Base-by-base conservation (phyloP, 2,888 invertebrate species). In the Drosophila gaucha region DNA sequence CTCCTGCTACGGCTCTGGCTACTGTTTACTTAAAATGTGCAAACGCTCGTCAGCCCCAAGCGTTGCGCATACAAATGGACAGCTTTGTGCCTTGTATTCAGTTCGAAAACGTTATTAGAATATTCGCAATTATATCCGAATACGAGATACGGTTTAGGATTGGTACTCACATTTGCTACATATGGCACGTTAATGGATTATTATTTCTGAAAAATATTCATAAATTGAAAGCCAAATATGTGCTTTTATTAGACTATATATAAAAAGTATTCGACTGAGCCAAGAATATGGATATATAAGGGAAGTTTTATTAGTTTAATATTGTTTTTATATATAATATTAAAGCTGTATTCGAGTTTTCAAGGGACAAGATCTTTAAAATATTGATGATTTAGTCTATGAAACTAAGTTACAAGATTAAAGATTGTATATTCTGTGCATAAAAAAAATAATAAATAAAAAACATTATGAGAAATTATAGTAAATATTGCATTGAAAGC, bases 1-100 rank as follows among this genome's bases (percentile, higher is more conserved):
- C 54, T 43, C 43, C 60, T 41, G 43, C 20, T 12, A n/a, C 41
- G 50, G 56, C 20, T 20, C 9, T 33, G 50, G 58, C 78, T 75
- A 57, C 73, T 76, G 77, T 80, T 67, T 41, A 41, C 10, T 67
- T 46, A 55, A 60, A 75, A 60, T 65, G 47, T 72, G 66, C 74
- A 74, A 77, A 77, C 57, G 74, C 44, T 71, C 77, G 60, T 58
- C 44, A 41, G 67, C 14, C 33, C 30, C 56, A 46, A 56, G 41
- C 60, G 78, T 10, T 64, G 22, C 62, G 80, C 80, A 80, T 80
- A 78, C 78, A 80, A 83, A 80, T 79, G 59, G 51, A 43, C 43
- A 44, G 35, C 43, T 54, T 54, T 56, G 33, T 22, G 46, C 26
- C 20, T 41, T 44, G 59, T 20, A 10, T 46, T 36, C 52, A 49